Evolutionary conservation across 2,113 vertebrate genomes (phyloP).

Genomic region (Ceyx margarethae): DNA sequence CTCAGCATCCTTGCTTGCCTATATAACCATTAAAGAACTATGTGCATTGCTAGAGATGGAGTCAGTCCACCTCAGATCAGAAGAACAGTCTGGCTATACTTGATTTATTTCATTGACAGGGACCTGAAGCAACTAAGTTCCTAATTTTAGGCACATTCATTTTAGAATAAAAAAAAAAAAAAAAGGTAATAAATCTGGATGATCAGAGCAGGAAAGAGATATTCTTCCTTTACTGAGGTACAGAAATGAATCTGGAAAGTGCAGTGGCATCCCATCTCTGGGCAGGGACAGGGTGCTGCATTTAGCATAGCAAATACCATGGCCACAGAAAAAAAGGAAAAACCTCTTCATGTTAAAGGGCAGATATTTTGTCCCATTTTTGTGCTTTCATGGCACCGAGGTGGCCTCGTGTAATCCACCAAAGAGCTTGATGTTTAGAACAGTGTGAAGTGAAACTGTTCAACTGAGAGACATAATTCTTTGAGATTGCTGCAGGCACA

Average conservation of each 20-base stretch:
- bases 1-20: background rate
- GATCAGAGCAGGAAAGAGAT: background rate
- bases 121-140: background rate
- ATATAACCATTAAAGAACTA: background rate
- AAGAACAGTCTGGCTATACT: background rate
- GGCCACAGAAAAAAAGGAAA: background rate
- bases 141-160: background rate
- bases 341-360: background rate
- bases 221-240: background rate
- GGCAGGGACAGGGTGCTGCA: background rate
- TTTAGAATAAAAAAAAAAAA: background rate
- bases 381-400: background rate
- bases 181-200: background rate
- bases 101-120: background rate
- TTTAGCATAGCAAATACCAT: background rate
- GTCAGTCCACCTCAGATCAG: background rate
- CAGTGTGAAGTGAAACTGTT: background rate
- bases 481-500: background rate
- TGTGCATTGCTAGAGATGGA: background rate
- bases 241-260: background rate
- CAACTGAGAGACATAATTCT: background rate
- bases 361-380: background rate
- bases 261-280: background rate
- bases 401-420: background rate
- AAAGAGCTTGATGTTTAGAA: background rate